Percentiles rank a stretch among this genome's conserved stretches.
phyloP scores from a whole-genome alignment of 2,797 vertebrate species.

The Hyperoplus immaculatus region DNA sequence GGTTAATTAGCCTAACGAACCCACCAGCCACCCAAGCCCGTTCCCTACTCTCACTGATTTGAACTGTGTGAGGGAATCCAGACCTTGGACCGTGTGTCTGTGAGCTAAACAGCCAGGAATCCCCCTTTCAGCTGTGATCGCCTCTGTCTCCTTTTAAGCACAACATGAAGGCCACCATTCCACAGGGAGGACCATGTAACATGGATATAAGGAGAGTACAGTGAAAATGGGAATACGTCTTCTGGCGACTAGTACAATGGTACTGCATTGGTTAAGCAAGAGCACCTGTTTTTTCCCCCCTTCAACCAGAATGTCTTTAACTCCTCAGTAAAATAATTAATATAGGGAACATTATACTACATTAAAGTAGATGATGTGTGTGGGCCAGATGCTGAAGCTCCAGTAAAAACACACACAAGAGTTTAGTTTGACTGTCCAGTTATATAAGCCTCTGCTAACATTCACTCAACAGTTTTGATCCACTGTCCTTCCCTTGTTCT shows the following conservation, averaged over 20 bases:
- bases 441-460: constrained; percentile 57
- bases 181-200: constrained; percentile 25
- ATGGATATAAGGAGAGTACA: constrained; percentile 14
- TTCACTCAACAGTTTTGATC: constrained; percentile 20
- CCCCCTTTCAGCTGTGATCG: constrained; percentile 40
- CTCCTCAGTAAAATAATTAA: constrained; percentile 35
- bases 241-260: not conserved
- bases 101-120: constrained; percentile 76
- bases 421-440: constrained; percentile 55
- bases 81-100: constrained; percentile 58
- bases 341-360: constrained; percentile 28
- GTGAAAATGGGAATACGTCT: constrained; percentile 21
- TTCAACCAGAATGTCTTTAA: constrained; percentile 14
- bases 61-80: constrained; percentile 50
- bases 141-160: constrained; percentile 66
- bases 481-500: constrained; percentile 28
- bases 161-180: constrained; percentile 45
- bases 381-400: constrained; percentile 51
- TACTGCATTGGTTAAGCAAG: not conserved
- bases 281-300: not conserved
- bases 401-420: constrained; percentile 55
- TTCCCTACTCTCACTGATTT: constrained; percentile 28
- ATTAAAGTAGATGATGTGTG: constrained; percentile 53
- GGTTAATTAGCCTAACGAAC: constrained; percentile 62
- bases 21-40: constrained; percentile 27